Base-by-base conservation (phyloP, 2,888 invertebrate genomes). In the Acronicta psi region DNA sequence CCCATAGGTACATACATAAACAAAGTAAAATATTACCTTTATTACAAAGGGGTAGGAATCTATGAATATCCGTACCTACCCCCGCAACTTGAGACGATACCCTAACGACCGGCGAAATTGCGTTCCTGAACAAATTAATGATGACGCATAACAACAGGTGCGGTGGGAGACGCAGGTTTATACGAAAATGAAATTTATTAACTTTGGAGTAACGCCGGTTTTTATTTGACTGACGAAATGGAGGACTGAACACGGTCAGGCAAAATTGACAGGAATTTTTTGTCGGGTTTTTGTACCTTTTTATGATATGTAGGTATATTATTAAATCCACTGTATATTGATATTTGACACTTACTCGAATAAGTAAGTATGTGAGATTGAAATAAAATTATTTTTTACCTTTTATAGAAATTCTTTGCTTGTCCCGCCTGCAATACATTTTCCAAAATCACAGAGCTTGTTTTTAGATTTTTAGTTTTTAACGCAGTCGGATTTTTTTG, bases 71-170 rank as follows among this genome's bases (percentile, higher is more conserved):
- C 55, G 41, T 38, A 50, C 2, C 43, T 41, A 50, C 6, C 43
- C 17, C 13, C 25, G 59, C 23, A 63, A 74, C 59, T 51, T 52
- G 62, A 69, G 56, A 66, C 56, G 53, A 42, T 59, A 36, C 52
- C 42, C 3, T 53, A 68, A 57, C 49, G 51, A 73, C 41, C 37
- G 25, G 17, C 56, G n/a, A 62, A 71, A 73, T 76, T 69, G 54
- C 63, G 55, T 43, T 58, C 47, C 52, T 17, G 34, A 43, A 56
- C 47, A 59, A 64, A 70, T 77, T 74, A 74, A 74, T 53, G 69
- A 62, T 58, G 66, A 61, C 63, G 46, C 66, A 56, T 47, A 44
- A 68, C 54, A 69, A 65, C 77, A 66, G 58, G 75, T 74, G 66
- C 52, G 29, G 25, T n/a, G 7, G 0, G 1, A 40, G n/a, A 20